Percentiles rank a stretch among this genome's conserved stretches.
Conservation (phyloP, 35 echinoderm and acorn worm species). For the Ophiothrix spiculata region DNA sequence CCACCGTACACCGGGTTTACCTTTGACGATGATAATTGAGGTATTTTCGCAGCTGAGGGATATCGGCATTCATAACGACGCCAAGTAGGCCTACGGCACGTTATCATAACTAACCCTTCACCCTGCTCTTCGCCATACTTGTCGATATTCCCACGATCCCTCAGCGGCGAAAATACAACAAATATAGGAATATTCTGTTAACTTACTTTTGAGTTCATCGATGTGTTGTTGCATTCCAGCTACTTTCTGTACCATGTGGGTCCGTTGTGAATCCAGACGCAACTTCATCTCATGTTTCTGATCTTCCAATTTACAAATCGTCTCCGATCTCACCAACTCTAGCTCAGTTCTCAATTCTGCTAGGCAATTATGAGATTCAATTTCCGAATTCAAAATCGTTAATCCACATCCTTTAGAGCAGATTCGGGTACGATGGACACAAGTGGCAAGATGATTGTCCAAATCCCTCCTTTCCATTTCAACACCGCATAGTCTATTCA, state of each 20-base stretch:
- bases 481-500: slow-evolving; percentile 46
- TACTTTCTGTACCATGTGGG: slow-evolving; percentile 80
- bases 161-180: too few relatives aligned
- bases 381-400: slow-evolving; percentile 70
- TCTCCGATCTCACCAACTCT: slow-evolving; percentile 83
- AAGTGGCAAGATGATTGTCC: slow-evolving; percentile 52
- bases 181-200: too few relatives aligned
- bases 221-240: slow-evolving; percentile 61
- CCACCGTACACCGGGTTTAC: too few relatives aligned
- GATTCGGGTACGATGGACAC: slow-evolving; percentile 49
- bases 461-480: slow-evolving; percentile 53
- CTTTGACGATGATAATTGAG: too few relatives aligned
- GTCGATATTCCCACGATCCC: too few relatives aligned
- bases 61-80: too few relatives aligned
- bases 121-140: too few relatives aligned
- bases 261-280: slow-evolving; percentile 75
- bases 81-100: too few relatives aligned
- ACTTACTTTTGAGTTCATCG: slow-evolving; percentile 69
- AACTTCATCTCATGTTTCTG: slow-evolving; percentile 68
- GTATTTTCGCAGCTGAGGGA: too few relatives aligned
- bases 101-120: too few relatives aligned
- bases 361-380: slow-evolving; percentile 83
- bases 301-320: slow-evolving; percentile 80
- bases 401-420: slow-evolving; percentile 73
- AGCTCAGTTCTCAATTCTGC: slow-evolving; percentile 78